Percentiles rank a stretch among this genome's conserved stretches.
Conservation (phyloP, 2,888 invertebrate species). For the Idaea aversata region DNA sequence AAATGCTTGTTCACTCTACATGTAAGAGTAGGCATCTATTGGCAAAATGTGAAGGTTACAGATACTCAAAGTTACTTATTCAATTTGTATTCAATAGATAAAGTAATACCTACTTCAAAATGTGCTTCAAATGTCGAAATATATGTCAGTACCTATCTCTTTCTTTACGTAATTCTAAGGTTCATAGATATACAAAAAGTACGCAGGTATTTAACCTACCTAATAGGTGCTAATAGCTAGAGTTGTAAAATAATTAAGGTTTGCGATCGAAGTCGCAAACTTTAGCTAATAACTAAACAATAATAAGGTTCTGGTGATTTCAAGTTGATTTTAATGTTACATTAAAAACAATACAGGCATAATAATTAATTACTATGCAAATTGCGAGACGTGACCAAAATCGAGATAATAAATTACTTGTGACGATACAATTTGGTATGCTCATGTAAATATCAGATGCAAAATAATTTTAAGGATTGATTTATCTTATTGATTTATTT, state of each 20-base stretch:
- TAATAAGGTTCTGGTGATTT: background rate
- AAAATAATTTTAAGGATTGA: background rate
- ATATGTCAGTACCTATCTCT: background rate
- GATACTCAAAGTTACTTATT: too few relatives aligned
- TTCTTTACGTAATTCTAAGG: background rate
- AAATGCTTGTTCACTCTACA: background rate
- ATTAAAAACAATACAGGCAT: background rate
- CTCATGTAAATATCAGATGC: background rate
- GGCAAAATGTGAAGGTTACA: too few relatives aligned
- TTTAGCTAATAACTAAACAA: background rate
- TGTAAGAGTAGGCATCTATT: background rate
- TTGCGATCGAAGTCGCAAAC: background rate
- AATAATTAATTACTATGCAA: background rate
- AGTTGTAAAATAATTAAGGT: background rate
- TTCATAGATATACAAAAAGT: background rate
- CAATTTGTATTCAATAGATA: background rate
- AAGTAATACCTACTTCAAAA: background rate
- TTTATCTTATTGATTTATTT: background rate
- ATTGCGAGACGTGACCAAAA: too few relatives aligned
- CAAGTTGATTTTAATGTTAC: background rate
- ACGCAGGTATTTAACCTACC: background rate
- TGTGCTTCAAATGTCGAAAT: background rate
- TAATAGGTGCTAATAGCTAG: background rate
- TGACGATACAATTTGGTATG: background rate
- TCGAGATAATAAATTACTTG: too few relatives aligned